Percentiles rank a stretch among this genome's conserved stretches.
These are phyloP conservation scores for Sapajus apella DNA, from an alignment of 2,113 vertebrate species.

Conservation along the genomic window DNA sequence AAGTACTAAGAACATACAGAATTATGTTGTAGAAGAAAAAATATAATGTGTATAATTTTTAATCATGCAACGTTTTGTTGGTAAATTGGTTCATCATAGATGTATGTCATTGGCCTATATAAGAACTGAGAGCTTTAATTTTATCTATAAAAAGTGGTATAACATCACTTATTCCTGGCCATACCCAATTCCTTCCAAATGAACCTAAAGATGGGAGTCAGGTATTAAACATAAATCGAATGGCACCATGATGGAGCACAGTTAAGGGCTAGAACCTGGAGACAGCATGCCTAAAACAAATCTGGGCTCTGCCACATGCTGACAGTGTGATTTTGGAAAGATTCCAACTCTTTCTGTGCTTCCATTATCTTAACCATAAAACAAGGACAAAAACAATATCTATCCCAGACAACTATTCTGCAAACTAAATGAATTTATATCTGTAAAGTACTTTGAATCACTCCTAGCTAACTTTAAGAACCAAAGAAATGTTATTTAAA, in stretches of 20 bases:
- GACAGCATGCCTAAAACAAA: neutral
- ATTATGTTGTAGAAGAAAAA: neutral
- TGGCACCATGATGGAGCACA: neutral
- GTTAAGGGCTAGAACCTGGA: neutral
- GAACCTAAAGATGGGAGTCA: neutral
- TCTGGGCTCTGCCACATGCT: neutral
- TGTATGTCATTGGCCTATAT: neutral
- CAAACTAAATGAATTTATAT: neutral
- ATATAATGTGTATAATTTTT: neutral
- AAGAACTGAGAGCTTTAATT: neutral
- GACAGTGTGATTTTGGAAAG: neutral
- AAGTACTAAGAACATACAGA: neutral
- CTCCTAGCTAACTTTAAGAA: neutral
- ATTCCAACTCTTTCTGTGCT: neutral
- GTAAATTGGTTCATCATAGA: neutral
- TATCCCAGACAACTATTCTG: neutral
- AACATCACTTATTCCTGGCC: neutral
- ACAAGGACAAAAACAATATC: neutral
- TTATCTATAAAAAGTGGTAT: neutral
- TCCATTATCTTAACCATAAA: neutral
- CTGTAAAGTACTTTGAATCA: neutral
- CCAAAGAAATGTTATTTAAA: neutral
- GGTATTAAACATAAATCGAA: neutral
- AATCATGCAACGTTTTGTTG: neutral
- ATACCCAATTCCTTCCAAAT: neutral